Evolutionary conservation across 2,888 invertebrate species (phyloP).

Genomic region (Xestia c-nigrum): DNA sequence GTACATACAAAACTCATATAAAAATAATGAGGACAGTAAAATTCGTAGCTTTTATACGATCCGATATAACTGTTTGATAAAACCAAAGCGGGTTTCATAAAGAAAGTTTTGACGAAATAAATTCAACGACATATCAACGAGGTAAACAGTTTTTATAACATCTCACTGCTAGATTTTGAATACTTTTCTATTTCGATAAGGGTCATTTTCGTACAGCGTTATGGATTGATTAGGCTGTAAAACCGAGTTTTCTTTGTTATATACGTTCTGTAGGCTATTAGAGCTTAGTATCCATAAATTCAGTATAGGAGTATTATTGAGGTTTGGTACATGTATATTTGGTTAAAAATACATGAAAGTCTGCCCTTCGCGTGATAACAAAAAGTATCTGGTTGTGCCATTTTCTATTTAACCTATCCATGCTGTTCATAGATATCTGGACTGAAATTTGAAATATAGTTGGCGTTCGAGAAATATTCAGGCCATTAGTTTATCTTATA

Average conservation of each 20-base stretch:
- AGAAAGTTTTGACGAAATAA: slow-evolving; percentile 29
- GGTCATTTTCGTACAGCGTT: slow-evolving; percentile 8
- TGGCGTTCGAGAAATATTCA: slow-evolving; percentile 9
- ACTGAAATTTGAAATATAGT: slow-evolving; percentile 3
- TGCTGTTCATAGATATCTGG: not conserved
- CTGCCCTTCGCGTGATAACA: not conserved
- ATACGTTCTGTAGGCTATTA: not conserved
- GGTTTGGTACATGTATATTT: not conserved
- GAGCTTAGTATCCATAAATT: not conserved
- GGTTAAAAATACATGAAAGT: not conserved
- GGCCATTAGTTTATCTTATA: not conserved
- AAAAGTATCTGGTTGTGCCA: not conserved
- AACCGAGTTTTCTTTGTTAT: not conserved
- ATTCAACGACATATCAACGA: slow-evolving; percentile 18
- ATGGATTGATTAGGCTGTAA: not conserved
- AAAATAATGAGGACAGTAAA: slow-evolving; percentile 30
- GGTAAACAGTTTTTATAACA: slow-evolving; percentile 32
- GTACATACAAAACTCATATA: slow-evolving; percentile 13
- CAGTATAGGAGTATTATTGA: not conserved
- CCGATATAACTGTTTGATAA: slow-evolving; percentile 37
- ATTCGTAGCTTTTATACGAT: slow-evolving; percentile 20
- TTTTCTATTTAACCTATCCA: not conserved
- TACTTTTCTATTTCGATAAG: slow-evolving; percentile 37
- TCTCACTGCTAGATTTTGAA: slow-evolving; percentile 16
- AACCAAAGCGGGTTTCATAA: slow-evolving; percentile 21